Conservation (phyloP, 2,888 invertebrate species). For the Tromatobia lineatoria region DNA sequence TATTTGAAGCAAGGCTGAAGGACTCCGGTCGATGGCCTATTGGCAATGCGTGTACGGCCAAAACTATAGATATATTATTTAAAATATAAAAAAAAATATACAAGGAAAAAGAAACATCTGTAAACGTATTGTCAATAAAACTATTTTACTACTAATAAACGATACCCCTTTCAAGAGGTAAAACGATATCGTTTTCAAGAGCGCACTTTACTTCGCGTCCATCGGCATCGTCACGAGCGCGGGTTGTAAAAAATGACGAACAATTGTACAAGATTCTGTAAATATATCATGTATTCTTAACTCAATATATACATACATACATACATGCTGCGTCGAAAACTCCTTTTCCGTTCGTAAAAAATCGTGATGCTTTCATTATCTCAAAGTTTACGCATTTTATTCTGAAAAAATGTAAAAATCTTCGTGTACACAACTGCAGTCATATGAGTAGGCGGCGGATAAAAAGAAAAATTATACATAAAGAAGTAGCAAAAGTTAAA, state of each 20-base stretch:
- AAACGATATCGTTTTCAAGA: slow-evolving; percentile 24
- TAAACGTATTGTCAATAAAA: too few species aligned
- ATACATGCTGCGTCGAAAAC: slow-evolving; percentile 17
- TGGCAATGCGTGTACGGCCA: too few species aligned
- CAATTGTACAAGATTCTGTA: slow-evolving; percentile 23
- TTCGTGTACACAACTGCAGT: slow-evolving; percentile 14
- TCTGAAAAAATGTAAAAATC: slow-evolving; percentile 37
- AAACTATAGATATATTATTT: too few species aligned
- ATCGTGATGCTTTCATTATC: too few species aligned
- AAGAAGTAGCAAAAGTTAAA: not conserved
- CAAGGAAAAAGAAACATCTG: too few species aligned
- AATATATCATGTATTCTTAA: slow-evolving; percentile 42
- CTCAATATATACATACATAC: slow-evolving; percentile 20
- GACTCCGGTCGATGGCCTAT: too few species aligned
- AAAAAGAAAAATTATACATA: not conserved
- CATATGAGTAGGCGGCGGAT: not conserved
- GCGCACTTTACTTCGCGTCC: not conserved
- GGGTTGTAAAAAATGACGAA: not conserved
- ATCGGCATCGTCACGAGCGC: not conserved
- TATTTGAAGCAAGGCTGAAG: too few species aligned
- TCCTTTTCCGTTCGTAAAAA: slow-evolving; percentile 37
- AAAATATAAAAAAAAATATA: too few species aligned
- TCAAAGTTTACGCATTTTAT: too few species aligned
- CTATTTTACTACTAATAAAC: too few species aligned
- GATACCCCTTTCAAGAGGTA: slow-evolving; percentile 61